Evolutionary conservation across 2,113 vertebrate genomes (phyloP), one percentile per base, ranked within the genome.

Genomic region (Gasterosteus nipponicus): DNA sequence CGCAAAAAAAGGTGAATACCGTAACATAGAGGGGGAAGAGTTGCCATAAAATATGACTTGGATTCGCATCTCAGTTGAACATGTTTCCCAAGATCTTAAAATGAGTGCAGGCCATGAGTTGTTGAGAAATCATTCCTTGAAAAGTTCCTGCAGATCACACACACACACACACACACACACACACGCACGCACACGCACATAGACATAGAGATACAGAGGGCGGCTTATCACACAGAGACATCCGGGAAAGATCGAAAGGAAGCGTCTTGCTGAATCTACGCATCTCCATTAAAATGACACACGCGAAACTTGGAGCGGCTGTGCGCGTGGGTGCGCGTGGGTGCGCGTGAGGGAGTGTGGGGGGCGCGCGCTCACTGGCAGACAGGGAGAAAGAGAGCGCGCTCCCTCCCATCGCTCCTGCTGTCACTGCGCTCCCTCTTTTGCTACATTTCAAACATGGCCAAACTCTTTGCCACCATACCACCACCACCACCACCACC

Each of bases 401-500:
- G 76, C 84, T 64, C 78, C 87, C 81, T 88, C 89, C 85, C 87
- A 65, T 78, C 60, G 33, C 86, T 78, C 57, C 59, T 38, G 82
- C 86, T 51, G 62, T 81, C 63, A 75, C 76, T 83, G 78, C 80
- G 75, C 78, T 85, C 75, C 38, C 64, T 73, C 64, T 65, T 69
- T 65, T 60, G 59, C 75, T 7, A 51, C 82, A 78, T 83, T 90
- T 90, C 87, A 85, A 92, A 93, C 87, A 93, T 92, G 89, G 90
- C 89, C 89, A 93, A 89, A 93, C 76, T 90, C 86, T 86, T 81
- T 75, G 51, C 70, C 86, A 76, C 79, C 26, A 76, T 39, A 62
- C 74, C 82, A n/a, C 76, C 81, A 65, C 74, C 82, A 26, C 68
- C 81, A 29, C 54, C 26, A 26, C 6, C 53, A 29, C 5, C 19